These are phyloP conservation scores for Macaca nemestrina DNA, from an alignment of 2,113 vertebrate genomes.

Conservation along the genomic window DNA sequence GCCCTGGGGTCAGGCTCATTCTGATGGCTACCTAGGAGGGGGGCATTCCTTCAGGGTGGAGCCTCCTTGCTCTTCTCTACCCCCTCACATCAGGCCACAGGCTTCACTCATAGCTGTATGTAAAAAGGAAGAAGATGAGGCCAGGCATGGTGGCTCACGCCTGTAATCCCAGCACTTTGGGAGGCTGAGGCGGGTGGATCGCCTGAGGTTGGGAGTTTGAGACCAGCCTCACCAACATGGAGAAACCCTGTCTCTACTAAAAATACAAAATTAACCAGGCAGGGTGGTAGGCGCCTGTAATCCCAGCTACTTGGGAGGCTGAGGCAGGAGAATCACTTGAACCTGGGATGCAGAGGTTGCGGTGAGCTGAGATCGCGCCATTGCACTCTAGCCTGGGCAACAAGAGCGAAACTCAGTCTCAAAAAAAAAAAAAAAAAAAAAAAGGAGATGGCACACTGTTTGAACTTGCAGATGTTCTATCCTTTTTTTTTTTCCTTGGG, in stretches of 20 bases:
- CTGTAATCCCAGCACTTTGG: too few species aligned
- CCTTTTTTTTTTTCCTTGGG: too few species aligned
- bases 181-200: too few species aligned
- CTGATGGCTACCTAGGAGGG: neutral
- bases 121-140: neutral
- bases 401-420: neutral
- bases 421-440: neutral
- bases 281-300: neutral
- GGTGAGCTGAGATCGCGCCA: accelerated
- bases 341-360: neutral
- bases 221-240: too few species aligned
- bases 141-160: too few species aligned
- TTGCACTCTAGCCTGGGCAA: neutral
- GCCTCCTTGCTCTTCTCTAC: neutral
- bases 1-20: neutral
- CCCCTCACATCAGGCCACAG: neutral
- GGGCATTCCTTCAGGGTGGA: neutral
- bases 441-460: neutral
- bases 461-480: neutral
- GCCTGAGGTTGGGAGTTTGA: too few species aligned
- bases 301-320: neutral
- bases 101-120: too few species aligned
- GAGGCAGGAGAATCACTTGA: neutral
- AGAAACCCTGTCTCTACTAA: too few species aligned
- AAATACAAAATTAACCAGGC: too few species aligned